Evolutionary conservation across 1,140 invertebrate genomes (phyloP), one percentile per base, ranked within the genome.

Genomic region (Danaus plexippus): DNA sequence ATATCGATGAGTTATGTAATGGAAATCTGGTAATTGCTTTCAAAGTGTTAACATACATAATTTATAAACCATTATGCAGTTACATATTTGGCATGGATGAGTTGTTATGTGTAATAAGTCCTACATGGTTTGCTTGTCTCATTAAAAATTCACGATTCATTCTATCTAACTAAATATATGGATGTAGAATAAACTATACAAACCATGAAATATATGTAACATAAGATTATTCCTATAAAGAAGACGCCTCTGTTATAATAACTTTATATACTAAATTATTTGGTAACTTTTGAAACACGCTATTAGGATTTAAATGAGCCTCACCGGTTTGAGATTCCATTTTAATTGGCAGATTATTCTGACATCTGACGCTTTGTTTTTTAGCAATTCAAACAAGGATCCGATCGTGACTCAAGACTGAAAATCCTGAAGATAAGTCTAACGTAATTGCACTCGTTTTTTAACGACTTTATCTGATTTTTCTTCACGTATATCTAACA

Each of bases 1-100:
- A 71, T 73, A 81, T 85, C 69, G 77, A 43, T 84, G 79, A 86
- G 75, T 84, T 86, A 86, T 84, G 83, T 84, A 75, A 80, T 81
- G 80, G 80, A 84, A 84, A 79, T 69, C 72, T 80, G 74, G 73
- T 86, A 84, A 86, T 86, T 84, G 82, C 73, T 77, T 61, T 69
- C 70, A 76, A 83, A 85, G 82, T 82, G 81, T 73, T 71, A 83
- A 82, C 79, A 73, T 84, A 73, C 76, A 82, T 82, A 84, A 82
- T 82, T 83, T 80, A 82, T 75, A 68, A 63, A 57, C 59, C 57
- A 63, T 73, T 76, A 80, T 80, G 73, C 76, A 69, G 63, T 13
- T 9, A 9, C 58, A 60, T 52, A 55, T 45, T 46, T 53, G 18
- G 59, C 53, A 59, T n/a, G 54, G 52, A 59, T 60, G 50, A 46